Conservation (phyloP, 2,888 invertebrate genomes). For the Caenorhabditis afra region DNA sequence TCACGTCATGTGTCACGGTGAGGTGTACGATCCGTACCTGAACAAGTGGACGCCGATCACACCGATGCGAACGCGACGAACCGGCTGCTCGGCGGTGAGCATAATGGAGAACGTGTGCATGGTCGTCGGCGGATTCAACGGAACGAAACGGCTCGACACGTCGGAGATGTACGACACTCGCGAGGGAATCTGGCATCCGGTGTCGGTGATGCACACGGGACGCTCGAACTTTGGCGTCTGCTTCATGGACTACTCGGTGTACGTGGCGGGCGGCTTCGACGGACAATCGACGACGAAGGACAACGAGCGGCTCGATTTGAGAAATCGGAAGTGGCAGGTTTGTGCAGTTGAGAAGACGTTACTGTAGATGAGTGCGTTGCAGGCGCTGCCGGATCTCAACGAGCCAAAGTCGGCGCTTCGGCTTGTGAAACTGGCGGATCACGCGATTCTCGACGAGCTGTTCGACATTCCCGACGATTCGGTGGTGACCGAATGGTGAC, state of each 20-base stretch:
- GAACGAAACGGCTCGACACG: constrained; percentile 53
- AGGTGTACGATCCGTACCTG: constrained; percentile 56
- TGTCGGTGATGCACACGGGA: constrained; percentile 58
- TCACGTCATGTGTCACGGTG: constrained; percentile 49
- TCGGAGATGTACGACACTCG: constrained; percentile 63
- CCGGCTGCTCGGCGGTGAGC: constrained; percentile 54
- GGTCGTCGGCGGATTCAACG: constrained; percentile 62
- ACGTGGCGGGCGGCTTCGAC: constrained; percentile 67
- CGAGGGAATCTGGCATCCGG: constrained; percentile 63
- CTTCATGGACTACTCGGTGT: constrained; percentile 33
- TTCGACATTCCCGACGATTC: constrained; percentile 49
- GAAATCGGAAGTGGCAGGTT: constrained; percentile 54
- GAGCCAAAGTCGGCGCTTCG: constrained; percentile 60
- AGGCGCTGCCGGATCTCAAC: constrained; percentile 52
- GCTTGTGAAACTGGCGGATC: constrained; percentile 51
- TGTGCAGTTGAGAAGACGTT: neutral
- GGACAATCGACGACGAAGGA: constrained; percentile 58
- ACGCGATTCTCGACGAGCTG: constrained; percentile 55
- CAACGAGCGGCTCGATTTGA: constrained; percentile 52
- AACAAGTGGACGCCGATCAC: constrained; percentile 17
- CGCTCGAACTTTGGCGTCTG: constrained; percentile 55
- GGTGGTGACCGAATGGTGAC: constrained; percentile 43
- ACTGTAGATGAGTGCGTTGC: neutral
- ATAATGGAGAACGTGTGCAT: constrained; percentile 49
- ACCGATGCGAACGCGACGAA: constrained; percentile 53